These are phyloP conservation scores for Alces alces DNA, from an alignment of 2,113 vertebrate species.

Conservation along the genomic window DNA sequence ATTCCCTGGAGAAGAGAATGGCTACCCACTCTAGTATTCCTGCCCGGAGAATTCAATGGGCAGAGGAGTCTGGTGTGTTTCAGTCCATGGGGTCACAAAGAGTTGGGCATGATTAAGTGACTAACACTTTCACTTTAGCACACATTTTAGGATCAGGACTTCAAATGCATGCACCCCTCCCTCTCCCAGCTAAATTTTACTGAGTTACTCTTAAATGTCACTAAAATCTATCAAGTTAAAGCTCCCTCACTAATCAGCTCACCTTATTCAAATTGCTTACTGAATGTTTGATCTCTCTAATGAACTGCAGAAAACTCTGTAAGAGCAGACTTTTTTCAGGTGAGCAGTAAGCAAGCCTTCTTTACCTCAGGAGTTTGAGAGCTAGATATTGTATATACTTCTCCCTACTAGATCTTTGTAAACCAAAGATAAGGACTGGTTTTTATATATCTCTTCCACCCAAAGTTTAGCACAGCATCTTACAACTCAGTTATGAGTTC, in stretches of 20 bases:
- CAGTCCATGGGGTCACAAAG: not conserved
- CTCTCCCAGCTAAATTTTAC: not conserved
- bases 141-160: not conserved
- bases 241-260: not conserved
- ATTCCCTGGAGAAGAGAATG: not conserved
- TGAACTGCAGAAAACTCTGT: not conserved
- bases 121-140: not conserved
- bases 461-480: not conserved
- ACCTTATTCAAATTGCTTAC: not conserved
- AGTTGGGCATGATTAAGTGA: not conserved
- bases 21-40: not conserved
- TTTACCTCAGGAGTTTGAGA: not conserved
- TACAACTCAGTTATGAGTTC: not conserved
- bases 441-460: not conserved
- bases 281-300: not conserved
- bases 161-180: not conserved
- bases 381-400: not conserved
- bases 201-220: conserved; percentile 2
- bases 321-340: not conserved
- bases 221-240: not conserved
- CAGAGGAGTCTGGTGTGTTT: not conserved
- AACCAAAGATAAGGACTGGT: not conserved
- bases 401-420: not conserved
- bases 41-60: not conserved
- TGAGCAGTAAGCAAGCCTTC: not conserved